phyloP scores from a whole-genome alignment of 2,888 invertebrate species.

The Caenorhabditis sp. region DNA sequence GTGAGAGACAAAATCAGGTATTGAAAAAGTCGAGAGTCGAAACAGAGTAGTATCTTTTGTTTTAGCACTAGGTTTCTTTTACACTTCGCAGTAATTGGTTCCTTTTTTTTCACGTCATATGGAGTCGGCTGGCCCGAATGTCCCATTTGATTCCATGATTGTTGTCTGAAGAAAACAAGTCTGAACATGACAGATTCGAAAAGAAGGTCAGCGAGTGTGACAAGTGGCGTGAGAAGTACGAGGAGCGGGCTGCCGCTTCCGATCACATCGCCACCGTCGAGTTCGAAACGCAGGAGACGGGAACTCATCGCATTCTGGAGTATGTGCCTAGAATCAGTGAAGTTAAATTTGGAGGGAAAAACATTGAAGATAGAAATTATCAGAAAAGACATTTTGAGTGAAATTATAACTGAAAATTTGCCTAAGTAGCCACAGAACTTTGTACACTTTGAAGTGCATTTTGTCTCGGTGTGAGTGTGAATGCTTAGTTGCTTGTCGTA shows the following conservation, averaged over 20 bases:
- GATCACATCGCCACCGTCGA: conserved; percentile 63
- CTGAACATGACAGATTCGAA: conserved; percentile 52
- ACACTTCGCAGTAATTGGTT: neutral
- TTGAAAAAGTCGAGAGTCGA: neutral
- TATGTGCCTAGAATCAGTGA: conserved; percentile 37
- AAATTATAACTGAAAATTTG: too few species aligned
- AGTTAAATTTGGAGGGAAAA: conserved; percentile 17
- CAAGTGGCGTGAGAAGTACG: conserved; percentile 67
- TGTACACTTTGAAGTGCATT: neutral
- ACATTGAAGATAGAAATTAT: neutral
- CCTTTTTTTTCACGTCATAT: neutral
- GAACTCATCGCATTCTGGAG: conserved; percentile 50
- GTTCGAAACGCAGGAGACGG: conserved; percentile 65
- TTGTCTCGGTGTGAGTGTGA: neutral
- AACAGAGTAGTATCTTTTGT: neutral
- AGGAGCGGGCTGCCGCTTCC: conserved; percentile 51
- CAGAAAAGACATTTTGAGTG: too few species aligned
- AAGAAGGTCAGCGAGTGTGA: conserved; percentile 60
- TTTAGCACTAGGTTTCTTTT: neutral
- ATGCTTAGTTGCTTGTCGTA: conserved; percentile 5
- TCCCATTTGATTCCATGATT: conserved; percentile 11
- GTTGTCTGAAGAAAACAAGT: conserved; percentile 17
- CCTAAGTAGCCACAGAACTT: neutral
- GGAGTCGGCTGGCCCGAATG: conserved; percentile 57
- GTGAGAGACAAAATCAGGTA: neutral